Conservation (phyloP, 1,140 invertebrate species). For the Apis florea region DNA sequence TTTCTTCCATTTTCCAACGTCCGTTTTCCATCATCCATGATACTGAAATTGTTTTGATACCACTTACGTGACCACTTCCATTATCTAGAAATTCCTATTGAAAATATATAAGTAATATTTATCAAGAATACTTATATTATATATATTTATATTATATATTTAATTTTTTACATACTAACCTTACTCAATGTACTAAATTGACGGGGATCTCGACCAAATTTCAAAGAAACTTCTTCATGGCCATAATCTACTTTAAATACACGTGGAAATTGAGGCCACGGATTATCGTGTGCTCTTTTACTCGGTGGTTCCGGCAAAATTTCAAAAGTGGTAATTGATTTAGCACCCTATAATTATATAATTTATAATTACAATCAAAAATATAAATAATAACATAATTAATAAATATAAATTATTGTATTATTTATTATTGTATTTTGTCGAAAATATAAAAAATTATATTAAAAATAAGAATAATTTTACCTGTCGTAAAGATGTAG, state of each 20-base stretch:
- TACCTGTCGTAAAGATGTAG: conserved; percentile 95
- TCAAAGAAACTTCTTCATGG: conserved; percentile 95
- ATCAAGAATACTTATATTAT: not conserved
- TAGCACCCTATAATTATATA: conserved; percentile 87
- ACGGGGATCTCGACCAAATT: conserved; percentile 95
- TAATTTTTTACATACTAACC: conserved; percentile 81
- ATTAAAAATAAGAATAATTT: not conserved
- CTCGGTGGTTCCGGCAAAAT: conserved; percentile 95
- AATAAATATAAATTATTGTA: no score
- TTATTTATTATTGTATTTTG: no score
- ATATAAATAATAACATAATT: not conserved
- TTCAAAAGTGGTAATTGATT: conserved; percentile 97
- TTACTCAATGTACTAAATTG: conserved; percentile 96
- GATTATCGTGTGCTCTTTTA: conserved; percentile 91
- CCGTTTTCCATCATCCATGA: conserved; percentile 96
- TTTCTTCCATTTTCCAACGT: conserved; percentile 96
- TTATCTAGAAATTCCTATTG: conserved; percentile 94
- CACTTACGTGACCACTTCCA: conserved; percentile 93
- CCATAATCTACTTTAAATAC: conserved; percentile 99
- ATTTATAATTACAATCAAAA: conserved; percentile 9
- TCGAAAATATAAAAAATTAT: not conserved
- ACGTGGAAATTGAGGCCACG: conserved; percentile 98
- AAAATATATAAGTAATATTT: not conserved
- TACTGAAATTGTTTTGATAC: conserved; percentile 94
- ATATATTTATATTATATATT: not conserved